A percentile compares a stretch with the other conserved stretches of the same genome.
Conservation (phyloP, 2,888 invertebrate genomes). For the Diachrysia chrysitis region DNA sequence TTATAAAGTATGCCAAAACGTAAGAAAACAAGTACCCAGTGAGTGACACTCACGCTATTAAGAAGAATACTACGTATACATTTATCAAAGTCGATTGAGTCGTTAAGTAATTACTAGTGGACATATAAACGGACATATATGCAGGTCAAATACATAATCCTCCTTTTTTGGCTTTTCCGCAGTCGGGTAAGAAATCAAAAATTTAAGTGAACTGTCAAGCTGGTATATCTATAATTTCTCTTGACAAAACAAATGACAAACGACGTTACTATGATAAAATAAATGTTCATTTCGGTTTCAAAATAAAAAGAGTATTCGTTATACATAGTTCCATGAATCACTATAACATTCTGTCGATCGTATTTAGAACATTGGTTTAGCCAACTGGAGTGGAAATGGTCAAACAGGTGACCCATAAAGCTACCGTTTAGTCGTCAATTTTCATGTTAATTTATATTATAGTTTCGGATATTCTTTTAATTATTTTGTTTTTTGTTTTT, state of each 20-base stretch:
- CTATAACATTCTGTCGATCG: constrained; percentile 28
- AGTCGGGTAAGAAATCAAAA: too few species aligned
- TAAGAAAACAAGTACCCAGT: too few species aligned
- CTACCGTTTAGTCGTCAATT: constrained; percentile 33
- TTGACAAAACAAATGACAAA: neutral
- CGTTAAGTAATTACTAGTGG: too few species aligned
- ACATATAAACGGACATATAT: too few species aligned
- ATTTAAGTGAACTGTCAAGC: neutral
- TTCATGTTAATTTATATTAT: constrained; percentile 26
- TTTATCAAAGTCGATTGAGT: too few species aligned
- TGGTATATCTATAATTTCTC: neutral
- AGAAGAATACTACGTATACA: too few species aligned
- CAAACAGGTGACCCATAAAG: constrained; percentile 60
- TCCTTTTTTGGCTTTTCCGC: too few species aligned
- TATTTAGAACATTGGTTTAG: constrained; percentile 47
- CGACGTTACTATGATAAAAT: neutral
- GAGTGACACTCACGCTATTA: too few species aligned
- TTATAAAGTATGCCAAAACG: too few species aligned
- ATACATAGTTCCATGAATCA: constrained; percentile 13
- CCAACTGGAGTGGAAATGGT: constrained; percentile 56
- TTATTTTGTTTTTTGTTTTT: neutral
- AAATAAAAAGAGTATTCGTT: neutral
- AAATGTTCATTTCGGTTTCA: neutral
- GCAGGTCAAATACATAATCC: too few species aligned
- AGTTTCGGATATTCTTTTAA: neutral